phyloP scores from a whole-genome alignment of 2,797 vertebrate species.

The Helarctos malayanus region DNA sequence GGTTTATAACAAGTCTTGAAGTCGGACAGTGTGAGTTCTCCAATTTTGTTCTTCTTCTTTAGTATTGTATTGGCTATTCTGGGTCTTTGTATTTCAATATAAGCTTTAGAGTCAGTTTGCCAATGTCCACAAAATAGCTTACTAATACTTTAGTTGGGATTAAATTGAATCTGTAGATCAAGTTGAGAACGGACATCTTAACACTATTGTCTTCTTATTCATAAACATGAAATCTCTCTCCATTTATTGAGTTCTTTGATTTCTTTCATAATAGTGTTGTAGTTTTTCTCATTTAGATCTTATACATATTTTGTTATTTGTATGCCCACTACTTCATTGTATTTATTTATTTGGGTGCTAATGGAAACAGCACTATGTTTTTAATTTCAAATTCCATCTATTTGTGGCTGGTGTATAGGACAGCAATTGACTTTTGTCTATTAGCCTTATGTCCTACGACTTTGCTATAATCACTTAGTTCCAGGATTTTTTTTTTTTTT shows the following conservation, averaged over 20 bases:
- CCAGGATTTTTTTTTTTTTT: not conserved
- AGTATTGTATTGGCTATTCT: not conserved
- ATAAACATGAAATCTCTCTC: not conserved
- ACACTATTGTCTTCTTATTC: not conserved
- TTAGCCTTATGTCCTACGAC: not conserved
- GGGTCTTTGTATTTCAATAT: not conserved
- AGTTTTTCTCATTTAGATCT: not conserved
- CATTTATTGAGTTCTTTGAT: not conserved
- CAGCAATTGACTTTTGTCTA: not conserved
- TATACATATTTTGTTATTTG: not conserved
- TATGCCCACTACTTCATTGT: not conserved
- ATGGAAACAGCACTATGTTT: not conserved
- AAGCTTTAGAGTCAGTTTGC: not conserved
- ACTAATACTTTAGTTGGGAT: not conserved
- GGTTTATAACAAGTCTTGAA: not conserved
- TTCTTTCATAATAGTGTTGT: not conserved
- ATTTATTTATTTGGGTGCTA: not conserved
- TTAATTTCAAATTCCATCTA: not conserved
- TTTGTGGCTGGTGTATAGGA: not conserved
- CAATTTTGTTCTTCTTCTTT: not conserved
- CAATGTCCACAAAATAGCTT: not conserved
- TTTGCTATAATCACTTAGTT: not conserved
- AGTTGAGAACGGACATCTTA: not conserved
- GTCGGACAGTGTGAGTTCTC: not conserved
- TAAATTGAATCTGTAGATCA: not conserved